Conservation (phyloP, 1,140 invertebrate genomes). For the Brachystomella parvula region DNA sequence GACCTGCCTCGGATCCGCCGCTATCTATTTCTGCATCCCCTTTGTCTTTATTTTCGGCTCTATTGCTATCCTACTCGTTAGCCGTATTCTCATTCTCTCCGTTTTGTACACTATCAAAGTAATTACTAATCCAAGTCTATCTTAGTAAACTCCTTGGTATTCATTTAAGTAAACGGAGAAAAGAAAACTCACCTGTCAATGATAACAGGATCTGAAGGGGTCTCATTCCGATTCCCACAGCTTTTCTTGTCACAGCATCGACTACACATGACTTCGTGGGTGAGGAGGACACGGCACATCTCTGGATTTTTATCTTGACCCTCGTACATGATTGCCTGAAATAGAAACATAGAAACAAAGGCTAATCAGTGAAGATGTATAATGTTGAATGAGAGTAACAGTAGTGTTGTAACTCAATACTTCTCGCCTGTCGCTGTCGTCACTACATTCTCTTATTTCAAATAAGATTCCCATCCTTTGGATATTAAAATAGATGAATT, state of each 20-base stretch:
- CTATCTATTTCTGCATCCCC: too few relatives aligned
- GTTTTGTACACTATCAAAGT: too few relatives aligned
- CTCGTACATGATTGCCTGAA: constrained; percentile 97
- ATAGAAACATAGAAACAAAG: constrained; percentile 37
- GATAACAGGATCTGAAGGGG: constrained; percentile 98
- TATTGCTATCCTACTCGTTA: too few relatives aligned
- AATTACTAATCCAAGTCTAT: too few relatives aligned
- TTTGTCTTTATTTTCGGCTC: too few relatives aligned
- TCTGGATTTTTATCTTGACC: constrained; percentile 99
- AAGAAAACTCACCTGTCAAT: constrained; percentile 99
- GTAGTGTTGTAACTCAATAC: background rate
- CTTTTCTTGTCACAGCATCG: constrained; percentile 99
- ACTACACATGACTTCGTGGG: constrained; percentile 82
- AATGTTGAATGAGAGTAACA: background rate
- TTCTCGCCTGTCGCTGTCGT: background rate
- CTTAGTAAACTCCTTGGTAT: too few relatives aligned
- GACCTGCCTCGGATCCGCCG: too few relatives aligned
- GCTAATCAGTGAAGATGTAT: constrained; percentile 4
- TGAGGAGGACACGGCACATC: constrained; percentile 98
- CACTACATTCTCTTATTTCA: background rate
- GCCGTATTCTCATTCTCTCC: too few relatives aligned
- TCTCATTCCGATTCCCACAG: constrained; percentile 99
- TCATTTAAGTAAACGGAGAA: too few relatives aligned
- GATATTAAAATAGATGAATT: background rate
- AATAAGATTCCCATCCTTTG: too few relatives aligned